Conservation (phyloP, 2,797 vertebrate genomes). For the Erethizon dorsatum region DNA sequence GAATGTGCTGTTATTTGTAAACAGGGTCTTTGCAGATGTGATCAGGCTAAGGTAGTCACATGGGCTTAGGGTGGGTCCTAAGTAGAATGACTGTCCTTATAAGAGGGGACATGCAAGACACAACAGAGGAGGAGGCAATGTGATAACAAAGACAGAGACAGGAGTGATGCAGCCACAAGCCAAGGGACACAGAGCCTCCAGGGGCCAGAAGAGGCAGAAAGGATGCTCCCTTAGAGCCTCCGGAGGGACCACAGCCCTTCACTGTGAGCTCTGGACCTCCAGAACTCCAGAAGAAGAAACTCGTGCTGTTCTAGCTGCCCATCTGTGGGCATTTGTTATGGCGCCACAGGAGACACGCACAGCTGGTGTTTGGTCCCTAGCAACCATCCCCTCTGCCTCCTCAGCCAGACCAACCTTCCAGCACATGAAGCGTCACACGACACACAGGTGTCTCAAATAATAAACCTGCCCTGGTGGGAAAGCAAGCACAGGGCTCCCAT, state of each 20-base stretch:
- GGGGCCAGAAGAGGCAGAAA: not conserved
- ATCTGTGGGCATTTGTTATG: accelerated
- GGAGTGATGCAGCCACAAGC: accelerated
- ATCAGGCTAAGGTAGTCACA: not conserved
- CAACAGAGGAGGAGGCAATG: accelerated
- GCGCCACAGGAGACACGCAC: too few species aligned
- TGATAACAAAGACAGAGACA: accelerated
- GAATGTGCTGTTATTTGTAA: not conserved
- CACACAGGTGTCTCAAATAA: accelerated
- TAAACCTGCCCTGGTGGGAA: accelerated
- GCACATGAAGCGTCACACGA: not conserved
- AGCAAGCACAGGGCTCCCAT: accelerated
- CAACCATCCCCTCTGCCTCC: accelerated
- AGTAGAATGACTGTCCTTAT: not conserved
- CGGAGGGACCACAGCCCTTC: accelerated
- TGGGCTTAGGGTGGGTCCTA: not conserved
- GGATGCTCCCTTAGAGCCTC: accelerated
- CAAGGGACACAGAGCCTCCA: accelerated
- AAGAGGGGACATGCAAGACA: not conserved
- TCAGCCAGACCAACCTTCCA: not conserved
- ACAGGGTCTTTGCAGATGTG: not conserved
- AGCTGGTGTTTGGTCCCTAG: accelerated
- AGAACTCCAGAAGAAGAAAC: not conserved
- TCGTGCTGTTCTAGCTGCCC: not conserved
- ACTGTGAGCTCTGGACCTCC: not conserved